These are phyloP conservation scores for Paradoxurus hermaphroditus DNA, from an alignment of 2,113 vertebrate species.

Conservation along the genomic window DNA sequence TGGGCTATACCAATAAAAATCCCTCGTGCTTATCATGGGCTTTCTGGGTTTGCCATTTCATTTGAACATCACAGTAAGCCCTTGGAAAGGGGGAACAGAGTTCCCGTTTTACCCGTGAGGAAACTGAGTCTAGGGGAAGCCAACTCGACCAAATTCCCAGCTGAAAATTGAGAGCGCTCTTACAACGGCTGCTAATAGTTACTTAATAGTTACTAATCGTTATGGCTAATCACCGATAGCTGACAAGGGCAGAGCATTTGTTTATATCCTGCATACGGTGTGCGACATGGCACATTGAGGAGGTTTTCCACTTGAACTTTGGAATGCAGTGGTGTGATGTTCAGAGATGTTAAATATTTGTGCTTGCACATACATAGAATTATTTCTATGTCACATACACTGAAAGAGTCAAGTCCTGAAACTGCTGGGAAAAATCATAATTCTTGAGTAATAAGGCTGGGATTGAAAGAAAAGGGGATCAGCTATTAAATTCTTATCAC, in stretches of 20 bases:
- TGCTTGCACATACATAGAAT: neutral
- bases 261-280: neutral
- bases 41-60: neutral
- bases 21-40: neutral
- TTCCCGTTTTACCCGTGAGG: conserved; percentile 7
- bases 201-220: neutral
- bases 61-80: neutral
- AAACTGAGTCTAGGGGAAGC: neutral
- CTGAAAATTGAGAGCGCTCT: neutral
- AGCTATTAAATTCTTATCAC: conserved; percentile 39
- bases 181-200: neutral
- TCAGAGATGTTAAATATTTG: neutral
- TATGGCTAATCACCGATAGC: neutral
- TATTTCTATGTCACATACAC: neutral
- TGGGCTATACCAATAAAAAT: neutral
- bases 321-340: neutral
- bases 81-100: neutral
- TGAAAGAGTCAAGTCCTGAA: neutral
- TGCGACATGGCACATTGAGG: neutral
- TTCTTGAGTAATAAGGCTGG: conserved; percentile 4
- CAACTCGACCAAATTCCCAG: neutral
- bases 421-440: neutral
- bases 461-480: neutral
- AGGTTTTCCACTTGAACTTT: neutral
- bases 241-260: neutral